Evolutionary conservation across 2,888 invertebrate genomes (phyloP).

Genomic region (Chrysodeixis includens): DNA sequence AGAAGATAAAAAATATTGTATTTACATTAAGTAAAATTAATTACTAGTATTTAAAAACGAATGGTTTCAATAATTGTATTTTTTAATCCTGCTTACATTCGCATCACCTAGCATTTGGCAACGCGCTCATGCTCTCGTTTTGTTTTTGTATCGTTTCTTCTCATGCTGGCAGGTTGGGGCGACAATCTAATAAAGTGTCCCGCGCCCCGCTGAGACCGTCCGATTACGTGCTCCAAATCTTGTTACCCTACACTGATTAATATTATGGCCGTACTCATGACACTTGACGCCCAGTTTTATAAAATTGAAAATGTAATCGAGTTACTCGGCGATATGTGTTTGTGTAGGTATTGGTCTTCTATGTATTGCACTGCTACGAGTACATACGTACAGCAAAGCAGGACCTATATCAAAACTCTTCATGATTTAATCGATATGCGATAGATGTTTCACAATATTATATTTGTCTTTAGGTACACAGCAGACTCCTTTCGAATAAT

Average conservation of each 20-base stretch:
- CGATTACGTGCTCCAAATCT: constrained; percentile 84
- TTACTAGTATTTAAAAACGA: background rate
- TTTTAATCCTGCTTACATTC: constrained; percentile 24
- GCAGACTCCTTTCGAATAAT: too few relatives aligned
- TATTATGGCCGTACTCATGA: constrained; percentile 77
- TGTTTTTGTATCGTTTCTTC: constrained; percentile 53
- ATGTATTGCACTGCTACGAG: background rate
- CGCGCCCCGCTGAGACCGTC: constrained; percentile 84
- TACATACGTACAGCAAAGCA: too few relatives aligned
- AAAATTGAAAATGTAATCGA: constrained; percentile 79
- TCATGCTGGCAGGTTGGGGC: constrained; percentile 80
- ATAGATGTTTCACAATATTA: too few relatives aligned
- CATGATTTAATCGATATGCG: too few relatives aligned
- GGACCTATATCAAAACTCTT: too few relatives aligned
- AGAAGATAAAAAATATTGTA: background rate
- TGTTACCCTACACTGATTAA: constrained; percentile 88
- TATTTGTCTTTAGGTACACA: too few relatives aligned
- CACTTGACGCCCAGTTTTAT: constrained; percentile 69
- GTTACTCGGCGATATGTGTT: constrained; percentile 58
- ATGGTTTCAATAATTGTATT: background rate
- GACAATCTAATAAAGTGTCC: constrained; percentile 87
- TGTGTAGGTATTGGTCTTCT: constrained; percentile 21
- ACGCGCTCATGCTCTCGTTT: constrained; percentile 45
- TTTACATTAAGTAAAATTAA: background rate
- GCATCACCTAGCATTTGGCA: constrained; percentile 53